These are phyloP conservation scores for Valencia hispanica DNA, from an alignment of 2,797 vertebrate genomes.

Conservation along the genomic window DNA sequence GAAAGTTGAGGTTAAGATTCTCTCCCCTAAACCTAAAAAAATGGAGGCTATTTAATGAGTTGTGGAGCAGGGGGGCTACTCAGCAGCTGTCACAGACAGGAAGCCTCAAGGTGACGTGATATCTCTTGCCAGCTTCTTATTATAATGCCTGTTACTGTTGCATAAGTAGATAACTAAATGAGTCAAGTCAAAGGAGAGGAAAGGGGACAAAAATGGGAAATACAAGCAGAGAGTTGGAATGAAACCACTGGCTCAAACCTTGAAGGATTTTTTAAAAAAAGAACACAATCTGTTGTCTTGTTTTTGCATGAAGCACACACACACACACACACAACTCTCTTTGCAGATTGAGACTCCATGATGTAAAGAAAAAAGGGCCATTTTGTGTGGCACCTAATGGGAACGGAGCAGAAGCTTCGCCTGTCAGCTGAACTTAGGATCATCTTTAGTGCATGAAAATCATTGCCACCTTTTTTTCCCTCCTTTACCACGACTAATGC, in stretches of 20 bases:
- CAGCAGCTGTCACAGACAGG: conserved; percentile 65
- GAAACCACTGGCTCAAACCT: conserved; percentile 12
- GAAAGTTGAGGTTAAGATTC: conserved; percentile 24
- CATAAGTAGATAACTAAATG: conserved; percentile 67
- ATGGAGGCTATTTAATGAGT: conserved; percentile 29
- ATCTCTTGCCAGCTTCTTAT: conserved; percentile 72
- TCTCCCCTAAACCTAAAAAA: conserved; percentile 17
- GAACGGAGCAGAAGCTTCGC: conserved; percentile 43
- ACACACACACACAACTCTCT: conserved; percentile 32
- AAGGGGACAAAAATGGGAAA: background rate
- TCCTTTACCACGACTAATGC: conserved; percentile 8
- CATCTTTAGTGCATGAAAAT: conserved; percentile 29
- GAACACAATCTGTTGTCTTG: conserved; percentile 13
- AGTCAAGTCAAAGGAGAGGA: conserved; percentile 27
- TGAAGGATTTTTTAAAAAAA: background rate
- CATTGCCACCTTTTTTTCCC: conserved; percentile 34
- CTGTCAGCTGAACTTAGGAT: conserved; percentile 55
- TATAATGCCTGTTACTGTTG: conserved; percentile 54
- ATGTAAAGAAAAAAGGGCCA: conserved; percentile 68
- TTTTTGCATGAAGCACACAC: conserved; percentile 26
- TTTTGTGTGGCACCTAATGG: conserved; percentile 66
- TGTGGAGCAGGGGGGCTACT: conserved; percentile 57
- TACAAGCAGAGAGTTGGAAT: conserved; percentile 3
- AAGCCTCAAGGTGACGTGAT: conserved; percentile 66
- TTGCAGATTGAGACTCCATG: conserved; percentile 57